Evolutionary conservation across 2,888 invertebrate species (phyloP).

Genomic region (Tipula lateralis): DNA sequence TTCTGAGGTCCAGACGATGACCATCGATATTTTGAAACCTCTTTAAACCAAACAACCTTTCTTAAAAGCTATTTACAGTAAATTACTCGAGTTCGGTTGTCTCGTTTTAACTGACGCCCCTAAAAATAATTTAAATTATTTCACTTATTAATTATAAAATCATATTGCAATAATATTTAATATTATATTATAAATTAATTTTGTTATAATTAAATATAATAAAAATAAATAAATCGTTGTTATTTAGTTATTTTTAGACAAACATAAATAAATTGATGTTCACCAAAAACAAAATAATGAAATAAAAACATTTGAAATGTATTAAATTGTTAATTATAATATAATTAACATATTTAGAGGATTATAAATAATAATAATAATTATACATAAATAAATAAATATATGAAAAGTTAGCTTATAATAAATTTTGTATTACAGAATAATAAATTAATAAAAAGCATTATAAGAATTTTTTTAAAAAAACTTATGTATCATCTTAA

Average conservation of each 20-base stretch:
- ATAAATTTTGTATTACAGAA: slow-evolving; percentile 19
- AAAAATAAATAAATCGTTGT: neutral
- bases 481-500: neutral
- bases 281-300: neutral
- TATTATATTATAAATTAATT: neutral
- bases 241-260: slow-evolving; percentile 24
- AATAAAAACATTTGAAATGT: neutral
- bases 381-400: neutral
- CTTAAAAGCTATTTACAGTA: too few species aligned
- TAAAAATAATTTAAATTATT: neutral
- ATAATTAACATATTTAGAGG: neutral
- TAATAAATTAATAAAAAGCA: neutral
- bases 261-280: slow-evolving; percentile 24
- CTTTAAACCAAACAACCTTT: too few species aligned
- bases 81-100: too few species aligned
- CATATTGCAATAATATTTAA: neutral
- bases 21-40: too few species aligned
- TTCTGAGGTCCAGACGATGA: too few species aligned
- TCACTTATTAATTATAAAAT: neutral
- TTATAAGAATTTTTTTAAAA: neutral
- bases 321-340: neutral
- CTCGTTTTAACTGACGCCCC: too few species aligned
- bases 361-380: too few species aligned
- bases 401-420: neutral
- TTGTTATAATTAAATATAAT: neutral